Percentiles rank a stretch among this genome's conserved stretches.
phyloP scores from a whole-genome alignment of 2,888 invertebrate genomes.

The Hydrotaea diabolus region DNA sequence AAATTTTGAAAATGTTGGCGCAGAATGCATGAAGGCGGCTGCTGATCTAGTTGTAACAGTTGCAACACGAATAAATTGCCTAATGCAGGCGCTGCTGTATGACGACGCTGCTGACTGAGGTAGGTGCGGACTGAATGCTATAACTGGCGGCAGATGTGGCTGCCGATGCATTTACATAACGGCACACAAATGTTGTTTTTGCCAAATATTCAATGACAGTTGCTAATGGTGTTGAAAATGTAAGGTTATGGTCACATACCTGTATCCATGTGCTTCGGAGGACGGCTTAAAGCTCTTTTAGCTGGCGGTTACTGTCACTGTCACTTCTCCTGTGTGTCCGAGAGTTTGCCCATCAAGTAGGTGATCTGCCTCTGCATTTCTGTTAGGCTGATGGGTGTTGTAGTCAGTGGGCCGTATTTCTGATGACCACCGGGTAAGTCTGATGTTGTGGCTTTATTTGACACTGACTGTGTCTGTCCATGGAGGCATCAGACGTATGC shows the following conservation, averaged over 20 bases:
- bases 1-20: conserved; percentile 43
- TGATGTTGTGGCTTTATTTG: neutral
- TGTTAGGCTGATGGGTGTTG: neutral
- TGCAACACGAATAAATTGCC: neutral
- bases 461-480: neutral
- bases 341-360: conserved; percentile 27
- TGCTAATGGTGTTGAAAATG: neutral
- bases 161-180: neutral
- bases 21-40: neutral
- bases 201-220: neutral
- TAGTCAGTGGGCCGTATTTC: neutral
- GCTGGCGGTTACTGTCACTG: conserved; percentile 20
- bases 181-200: conserved; percentile 5
- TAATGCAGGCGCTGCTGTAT: conserved; percentile 25
- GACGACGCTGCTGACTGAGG: neutral
- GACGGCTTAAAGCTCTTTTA: conserved; percentile 12
- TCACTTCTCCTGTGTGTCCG: conserved; percentile 28
- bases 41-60: neutral
- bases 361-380: conserved; percentile 46
- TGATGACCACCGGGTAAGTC: neutral
- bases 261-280: neutral
- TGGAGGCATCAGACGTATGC: neutral
- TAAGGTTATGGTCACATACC: conserved; percentile 43
- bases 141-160: neutral
- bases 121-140: neutral